phyloP scores from a whole-genome alignment of 2,888 invertebrate species.

The Archips crataeganus region DNA sequence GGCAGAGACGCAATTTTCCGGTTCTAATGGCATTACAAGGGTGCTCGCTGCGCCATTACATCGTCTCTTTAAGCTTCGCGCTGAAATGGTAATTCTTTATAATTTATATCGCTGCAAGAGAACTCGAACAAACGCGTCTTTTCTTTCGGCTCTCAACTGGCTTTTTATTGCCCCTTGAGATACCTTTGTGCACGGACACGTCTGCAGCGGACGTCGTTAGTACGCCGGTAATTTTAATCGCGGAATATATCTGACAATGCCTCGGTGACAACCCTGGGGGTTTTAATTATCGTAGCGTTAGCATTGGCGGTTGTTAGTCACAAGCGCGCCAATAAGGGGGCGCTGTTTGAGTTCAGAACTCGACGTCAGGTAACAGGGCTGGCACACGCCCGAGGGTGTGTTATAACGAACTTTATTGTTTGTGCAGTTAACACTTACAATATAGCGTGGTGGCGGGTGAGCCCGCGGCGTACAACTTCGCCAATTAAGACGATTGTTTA shows the following conservation, averaged over 20 bases:
- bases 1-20: constrained; percentile 62
- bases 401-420: constrained; percentile 76
- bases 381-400: constrained; percentile 59
- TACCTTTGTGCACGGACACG: constrained; percentile 51
- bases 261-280: constrained; percentile 58
- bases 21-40: constrained; percentile 53
- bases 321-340: constrained; percentile 64
- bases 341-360: constrained; percentile 65
- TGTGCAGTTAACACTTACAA: constrained; percentile 64
- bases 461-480: constrained; percentile 51
- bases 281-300: constrained; percentile 63
- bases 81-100: constrained; percentile 51
- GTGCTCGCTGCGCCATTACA: constrained; percentile 51
- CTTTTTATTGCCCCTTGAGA: constrained; percentile 53
- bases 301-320: constrained; percentile 72
- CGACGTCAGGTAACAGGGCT: constrained; percentile 59
- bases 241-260: constrained; percentile 57
- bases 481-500: constrained; percentile 60
- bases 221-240: constrained; percentile 53
- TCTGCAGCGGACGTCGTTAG: constrained; percentile 65
- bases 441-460: constrained; percentile 46
- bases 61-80: constrained; percentile 49
- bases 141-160: constrained; percentile 54
- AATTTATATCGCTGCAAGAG: constrained; percentile 64
- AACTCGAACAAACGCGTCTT: constrained; percentile 59